Evolutionary conservation across 2,797 vertebrate genomes (phyloP), one percentile per base, ranked within the genome.

Genomic region (Aythya fuligula): DNA sequence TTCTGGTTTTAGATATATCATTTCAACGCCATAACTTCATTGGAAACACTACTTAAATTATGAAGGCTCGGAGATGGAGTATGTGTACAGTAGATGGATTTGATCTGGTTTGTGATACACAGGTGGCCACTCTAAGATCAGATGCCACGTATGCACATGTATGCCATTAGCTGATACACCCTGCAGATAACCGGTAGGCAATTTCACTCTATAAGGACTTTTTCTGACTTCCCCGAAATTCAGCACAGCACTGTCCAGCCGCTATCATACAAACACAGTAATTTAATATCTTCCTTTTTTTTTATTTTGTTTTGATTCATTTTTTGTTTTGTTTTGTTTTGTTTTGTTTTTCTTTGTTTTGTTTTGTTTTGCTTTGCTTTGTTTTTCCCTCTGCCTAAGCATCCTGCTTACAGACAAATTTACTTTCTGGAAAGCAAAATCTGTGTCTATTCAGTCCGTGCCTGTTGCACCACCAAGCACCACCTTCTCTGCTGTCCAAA

Each of bases 401-500:
- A 88, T 64, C 51, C 47, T 84, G 61, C 81, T 90, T 47, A 66
- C 38, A 32, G 10, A 57, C 30, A 81, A 60, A 61, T 89, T 77
- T 77, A 90, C 76, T 71, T 95, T 78, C 81, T 34, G 89, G 61
- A 76, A 89, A 89, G 79, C 47, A 77, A 86, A 86, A 87, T 80
- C 56, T 78, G 39, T n/a, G 41, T 65, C 73, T 65, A 8, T 77
- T 72, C 74, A 39, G 71, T 9, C 89, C n/a, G 49, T 43, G 93
- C 93, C 93, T 94, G 92, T 95, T 96, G 96, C 94, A 96, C 84
- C 90, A 94, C 75, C 83, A 69, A 81, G 76, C 88, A 65, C 71
- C 90, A 96, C 83, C 91, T 90, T 77, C 79, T 95, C 83, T 66
- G 76, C 87, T 94, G 49, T 65, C 92, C 94, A 73, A 85, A 90